Base-by-base conservation (phyloP, 2,797 vertebrate genomes). In the Periparus ater region DNA sequence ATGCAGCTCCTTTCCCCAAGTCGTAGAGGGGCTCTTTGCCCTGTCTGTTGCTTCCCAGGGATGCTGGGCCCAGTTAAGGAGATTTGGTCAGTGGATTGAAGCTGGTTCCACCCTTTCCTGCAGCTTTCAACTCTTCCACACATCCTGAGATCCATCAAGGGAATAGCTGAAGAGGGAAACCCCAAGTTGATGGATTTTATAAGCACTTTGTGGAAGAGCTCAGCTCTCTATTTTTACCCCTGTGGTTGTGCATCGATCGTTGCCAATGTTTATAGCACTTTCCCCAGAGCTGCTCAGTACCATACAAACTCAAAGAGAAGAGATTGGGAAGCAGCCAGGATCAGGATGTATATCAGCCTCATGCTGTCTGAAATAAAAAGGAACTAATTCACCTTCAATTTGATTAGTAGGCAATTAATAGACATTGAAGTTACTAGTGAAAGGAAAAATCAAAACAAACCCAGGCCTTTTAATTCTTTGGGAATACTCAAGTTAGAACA, bases 401-500 rank as follows among this genome's bases (percentile, higher is more conserved):
- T 71, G n/a, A 60, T 74, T 55, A 65, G 48, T 25, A 45, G 68
- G 57, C 11, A 85, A 91, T 71, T 91, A 85, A 77, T 48, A 68
- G 47, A 72, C 62, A 48, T 7, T 47, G 48, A 83, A 68, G 75
- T 74, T 83, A 75, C 29, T 30, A 34, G 68, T 12, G 32, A 75
- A 77, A 83, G 38, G 34, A 83, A 85, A 92, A 86, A 79, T n/a
- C 38, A 76, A 91, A 93, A 78, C 73, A 88, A 92, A 78, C 7
- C 6, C n/a, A 42, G 32, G 29, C 20, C 40, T 93, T 87, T 95
- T 80, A 57, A 44, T 68, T 81, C 65, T 77, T 83, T 60, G 54
- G 30, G 65, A 83, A 51, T 58, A 51, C 32, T 75, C 18, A 85
- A 75, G 66, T 72, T 70, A 75, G 51, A 83, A 78, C 30, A 26